Evolutionary conservation across 2,113 vertebrate genomes (phyloP), one percentile per base, ranked within the genome.

Genomic region (Pionites leucogaster): DNA sequence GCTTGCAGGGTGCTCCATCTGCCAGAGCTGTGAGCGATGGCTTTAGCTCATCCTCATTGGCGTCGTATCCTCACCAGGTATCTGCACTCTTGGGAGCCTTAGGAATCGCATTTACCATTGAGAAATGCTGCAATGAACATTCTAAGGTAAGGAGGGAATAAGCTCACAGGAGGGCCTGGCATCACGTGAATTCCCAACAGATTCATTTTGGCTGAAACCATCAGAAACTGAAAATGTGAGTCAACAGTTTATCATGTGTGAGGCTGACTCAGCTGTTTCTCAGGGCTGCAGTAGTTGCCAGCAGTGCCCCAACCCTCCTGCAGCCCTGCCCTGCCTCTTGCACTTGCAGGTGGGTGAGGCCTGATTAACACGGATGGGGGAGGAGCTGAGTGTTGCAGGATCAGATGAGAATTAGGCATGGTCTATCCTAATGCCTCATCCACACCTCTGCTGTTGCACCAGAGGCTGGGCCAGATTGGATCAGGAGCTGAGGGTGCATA

Each of bases 201-300:
- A 11, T 10, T 17, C 41, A 0, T 62, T 88, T 44, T 15, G 22
- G 35, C 76, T 42, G 49, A 49, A 84, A 55, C 2, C 41, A 65
- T 20, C 68, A 44, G 74, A 77, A 85, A 72, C 69, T 41, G 59
- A 46, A 72, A 81, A 46, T 28, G 18, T 50, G 80, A 85, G 49
- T 63, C 64, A 85, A 20, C 6, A 8, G 25, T 71, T 84, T 46
- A 4, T 37, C 29, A 23, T 0, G 3, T 2, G 0, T 4, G 2
- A 14, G 27, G 44, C 42, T 78, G 80, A 74, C 80, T 82, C 42
- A 6, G 88, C 10, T 35, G 0, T 42, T 70, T n/a, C 16, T 50
- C 4, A 0, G 42, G 62, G 67, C 60, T 63, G 47, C 6, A 5
- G 0, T 10, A 11, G 49, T 12, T 49, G 53, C 76, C 22, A 57